Conservation (phyloP, 2,797 vertebrate species). For the Poeciliopsis infans region DNA sequence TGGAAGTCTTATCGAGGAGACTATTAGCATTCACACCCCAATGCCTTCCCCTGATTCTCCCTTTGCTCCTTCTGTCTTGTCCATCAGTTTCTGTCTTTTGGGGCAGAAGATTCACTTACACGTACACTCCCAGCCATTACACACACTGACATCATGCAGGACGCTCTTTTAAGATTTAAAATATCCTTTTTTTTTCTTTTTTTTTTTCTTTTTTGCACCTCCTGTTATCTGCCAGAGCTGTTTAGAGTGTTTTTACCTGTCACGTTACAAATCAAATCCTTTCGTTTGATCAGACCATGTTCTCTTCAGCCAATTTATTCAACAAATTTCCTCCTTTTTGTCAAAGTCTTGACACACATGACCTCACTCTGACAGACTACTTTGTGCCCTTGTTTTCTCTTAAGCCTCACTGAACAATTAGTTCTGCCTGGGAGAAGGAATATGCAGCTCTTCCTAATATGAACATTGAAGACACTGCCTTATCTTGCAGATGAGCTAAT, state of each 20-base stretch:
- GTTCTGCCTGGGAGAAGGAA: conserved; percentile 21
- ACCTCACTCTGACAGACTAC: neutral
- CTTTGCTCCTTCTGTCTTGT: conserved; percentile 59
- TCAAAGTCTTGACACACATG: neutral
- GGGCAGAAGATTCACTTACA: conserved; percentile 40
- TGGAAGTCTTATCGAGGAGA: conserved; percentile 55
- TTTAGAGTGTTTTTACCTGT: neutral
- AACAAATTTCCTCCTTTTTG: neutral
- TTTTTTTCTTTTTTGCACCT: neutral
- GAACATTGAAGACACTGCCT: conserved; percentile 17
- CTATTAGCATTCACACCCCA: conserved; percentile 71
- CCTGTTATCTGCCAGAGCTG: neutral
- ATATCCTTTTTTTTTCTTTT: neutral
- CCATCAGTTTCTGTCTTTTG: conserved; percentile 62
- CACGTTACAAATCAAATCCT: neutral
- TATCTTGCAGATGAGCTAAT: conserved; percentile 11
- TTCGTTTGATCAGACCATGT: neutral
- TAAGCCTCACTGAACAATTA: conserved; percentile 31
- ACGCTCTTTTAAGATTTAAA: conserved; percentile 3
- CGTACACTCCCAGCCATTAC: conserved; percentile 8
- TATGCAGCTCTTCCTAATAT: conserved; percentile 17
- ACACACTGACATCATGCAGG: conserved; percentile 17
- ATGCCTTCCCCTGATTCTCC: conserved; percentile 46
- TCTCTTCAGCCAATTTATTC: neutral
- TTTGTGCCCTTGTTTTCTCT: conserved; percentile 31